Base-by-base conservation (phyloP, 2,888 invertebrate genomes). In the Onthophagus sagittarius region DNA sequence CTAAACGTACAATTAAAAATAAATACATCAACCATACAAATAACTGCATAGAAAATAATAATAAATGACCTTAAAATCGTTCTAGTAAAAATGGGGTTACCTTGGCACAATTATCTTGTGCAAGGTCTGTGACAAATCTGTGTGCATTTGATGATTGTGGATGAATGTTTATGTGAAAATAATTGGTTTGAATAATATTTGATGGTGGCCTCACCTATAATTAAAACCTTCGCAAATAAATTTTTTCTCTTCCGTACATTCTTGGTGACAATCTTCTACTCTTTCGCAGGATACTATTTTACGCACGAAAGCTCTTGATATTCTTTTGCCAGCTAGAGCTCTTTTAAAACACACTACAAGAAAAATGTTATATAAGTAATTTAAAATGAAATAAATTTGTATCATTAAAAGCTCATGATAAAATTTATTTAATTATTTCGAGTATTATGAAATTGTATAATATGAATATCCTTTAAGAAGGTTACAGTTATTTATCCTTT, bases 141-240 rank as follows among this genome's bases (percentile, higher is more conserved):
- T 15, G 14, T 15, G 39, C 15, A 13, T 33, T 70, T n/a, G 5
- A n/a, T 71, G 71, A n/a, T 6, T 71, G n/a, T 64, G 71, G 15
- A 32, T 67, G 67, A 23, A 23, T 23, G 23, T 23, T 2, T 67
- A 23, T 15, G 67, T 67, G 67, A 15, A 23, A 31, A 23, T 67
- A 3, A n/a, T 15, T n/a, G 15, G 15, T 9, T 15, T 63, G 23
- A 23, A n/a, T 64, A n/a, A 11, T 53, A 62, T 70, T 15, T 32
- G 15, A 31, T 15, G 15, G 15, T 33, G 13, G 9, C 11, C 23
- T 85, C 84, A 91, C 89, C 93, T 90, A 86, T 94, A 94, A 83
- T 94, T 94, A 81, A 94, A 95, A 78, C 94, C 94, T 85, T 94
- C 93, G 81, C 95, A 95, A 77, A 89, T 89, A 81, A 94, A 94